Evolutionary conservation across 2,888 invertebrate genomes (phyloP).

Genomic region (Sphaerophoria rueppellii): DNA sequence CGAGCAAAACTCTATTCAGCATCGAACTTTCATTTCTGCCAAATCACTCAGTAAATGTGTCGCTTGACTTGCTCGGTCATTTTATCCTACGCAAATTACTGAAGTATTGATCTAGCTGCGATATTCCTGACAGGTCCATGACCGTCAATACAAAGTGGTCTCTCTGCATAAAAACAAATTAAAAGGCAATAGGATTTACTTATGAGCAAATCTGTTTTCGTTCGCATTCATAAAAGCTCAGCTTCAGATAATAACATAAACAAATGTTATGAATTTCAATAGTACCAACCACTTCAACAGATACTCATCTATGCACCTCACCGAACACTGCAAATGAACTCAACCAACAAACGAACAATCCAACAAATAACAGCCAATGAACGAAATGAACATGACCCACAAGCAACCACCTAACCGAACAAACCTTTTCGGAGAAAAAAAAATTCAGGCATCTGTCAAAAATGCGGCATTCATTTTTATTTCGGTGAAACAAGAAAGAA

Average conservation of each 20-base stretch:
- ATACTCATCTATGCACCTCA: constrained; percentile 20
- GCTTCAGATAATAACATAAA: neutral
- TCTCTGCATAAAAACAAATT: too few relatives aligned
- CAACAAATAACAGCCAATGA: constrained; percentile 31
- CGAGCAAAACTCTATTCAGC: too few relatives aligned
- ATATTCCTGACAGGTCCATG: too few relatives aligned
- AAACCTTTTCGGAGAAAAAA: constrained; percentile 42
- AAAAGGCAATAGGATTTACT: too few relatives aligned
- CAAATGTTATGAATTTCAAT: neutral
- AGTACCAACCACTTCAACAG: constrained; percentile 20
- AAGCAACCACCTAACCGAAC: constrained; percentile 70
- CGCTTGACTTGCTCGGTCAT: too few relatives aligned
- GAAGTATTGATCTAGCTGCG: too few relatives aligned
- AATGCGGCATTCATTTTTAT: constrained; percentile 69
- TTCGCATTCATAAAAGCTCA: neutral
- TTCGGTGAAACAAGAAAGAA: constrained; percentile 26
- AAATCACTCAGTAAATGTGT: too few relatives aligned
- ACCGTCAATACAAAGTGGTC: too few relatives aligned
- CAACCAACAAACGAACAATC: constrained; percentile 20
- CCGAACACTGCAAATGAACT: constrained; percentile 42
- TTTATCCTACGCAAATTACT: too few relatives aligned
- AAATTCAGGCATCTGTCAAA: constrained; percentile 69
- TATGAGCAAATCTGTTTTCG: too few relatives aligned
- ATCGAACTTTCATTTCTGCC: too few relatives aligned
- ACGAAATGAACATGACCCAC: constrained; percentile 8